phyloP scores from a whole-genome alignment of 2,797 vertebrate species.

The Bucorvus abyssinicus region DNA sequence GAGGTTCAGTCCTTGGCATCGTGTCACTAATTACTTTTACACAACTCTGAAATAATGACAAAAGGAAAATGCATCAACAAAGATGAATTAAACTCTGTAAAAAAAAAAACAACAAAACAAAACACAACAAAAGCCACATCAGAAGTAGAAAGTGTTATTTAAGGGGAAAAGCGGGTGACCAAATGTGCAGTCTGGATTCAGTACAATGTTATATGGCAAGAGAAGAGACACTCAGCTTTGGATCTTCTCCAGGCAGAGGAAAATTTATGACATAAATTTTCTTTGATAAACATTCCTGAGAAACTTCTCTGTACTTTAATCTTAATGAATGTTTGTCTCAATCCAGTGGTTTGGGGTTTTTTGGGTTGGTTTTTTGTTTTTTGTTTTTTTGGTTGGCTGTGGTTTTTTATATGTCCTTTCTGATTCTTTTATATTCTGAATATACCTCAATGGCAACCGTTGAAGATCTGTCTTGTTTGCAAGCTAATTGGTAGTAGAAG shows the following conservation, averaged over 20 bases:
- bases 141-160: slow-evolving; percentile 41
- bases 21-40: slow-evolving; percentile 74
- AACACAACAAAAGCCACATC: slow-evolving; percentile 34
- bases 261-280: slow-evolving; percentile 19
- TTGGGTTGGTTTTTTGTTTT: not conserved
- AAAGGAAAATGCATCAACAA: slow-evolving; percentile 70
- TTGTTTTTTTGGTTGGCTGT: not conserved
- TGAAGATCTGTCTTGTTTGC: slow-evolving; percentile 1
- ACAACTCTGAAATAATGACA: slow-evolving; percentile 63
- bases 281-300: slow-evolving; percentile 36
- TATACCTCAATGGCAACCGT: not conserved
- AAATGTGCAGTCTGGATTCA: slow-evolving; percentile 53
- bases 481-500: slow-evolving; percentile 5
- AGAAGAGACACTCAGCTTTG: slow-evolving; percentile 32
- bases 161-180: slow-evolving; percentile 32
- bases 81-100: slow-evolving; percentile 64
- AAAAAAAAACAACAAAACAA: slow-evolving; percentile 24
- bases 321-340: not conserved
- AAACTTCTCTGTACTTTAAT: slow-evolving; percentile 23
- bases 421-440: not conserved
- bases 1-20: slow-evolving; percentile 67
- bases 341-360: not conserved
- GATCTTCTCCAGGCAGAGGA: slow-evolving; percentile 19
- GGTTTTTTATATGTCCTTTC: not conserved
- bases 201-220: slow-evolving; percentile 38